Evolutionary conservation across 2,888 invertebrate genomes (phyloP).

Genomic region (Apamea monoglypha): DNA sequence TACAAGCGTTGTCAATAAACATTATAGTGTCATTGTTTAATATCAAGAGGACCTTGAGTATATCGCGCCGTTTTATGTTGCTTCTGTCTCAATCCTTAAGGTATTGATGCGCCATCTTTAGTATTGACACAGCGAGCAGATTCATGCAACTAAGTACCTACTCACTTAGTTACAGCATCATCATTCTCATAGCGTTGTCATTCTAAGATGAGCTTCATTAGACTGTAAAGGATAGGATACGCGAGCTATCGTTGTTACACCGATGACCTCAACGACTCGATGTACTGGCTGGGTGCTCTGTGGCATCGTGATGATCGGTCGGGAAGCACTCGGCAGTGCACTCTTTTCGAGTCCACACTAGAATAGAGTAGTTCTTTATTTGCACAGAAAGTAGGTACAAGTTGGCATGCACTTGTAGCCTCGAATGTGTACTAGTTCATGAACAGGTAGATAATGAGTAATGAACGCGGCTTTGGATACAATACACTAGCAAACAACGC

Average conservation of each 20-base stretch:
- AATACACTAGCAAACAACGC: constrained; percentile 2
- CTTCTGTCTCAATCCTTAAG: neutral
- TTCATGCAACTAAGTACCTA: neutral
- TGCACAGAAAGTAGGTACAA: too few relatives aligned
- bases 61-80: neutral
- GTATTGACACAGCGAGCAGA: neutral
- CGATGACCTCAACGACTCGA: neutral
- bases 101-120: neutral
- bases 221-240: too few relatives aligned
- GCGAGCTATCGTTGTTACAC: neutral
- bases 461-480: neutral
- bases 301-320: too few relatives aligned
- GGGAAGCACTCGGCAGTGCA: neutral
- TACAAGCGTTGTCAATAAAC: neutral
- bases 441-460: neutral
- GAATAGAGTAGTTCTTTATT: too few relatives aligned
- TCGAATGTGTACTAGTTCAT: neutral
- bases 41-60: neutral
- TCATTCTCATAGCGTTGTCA: neutral
- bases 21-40: neutral
- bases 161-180: neutral
- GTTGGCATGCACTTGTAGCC: constrained; percentile 4
- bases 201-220: neutral
- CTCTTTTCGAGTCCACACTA: constrained; percentile 17
- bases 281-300: neutral